Base-by-base conservation (phyloP, 2,113 vertebrate species). In the Pelodiscus sinensis region DNA sequence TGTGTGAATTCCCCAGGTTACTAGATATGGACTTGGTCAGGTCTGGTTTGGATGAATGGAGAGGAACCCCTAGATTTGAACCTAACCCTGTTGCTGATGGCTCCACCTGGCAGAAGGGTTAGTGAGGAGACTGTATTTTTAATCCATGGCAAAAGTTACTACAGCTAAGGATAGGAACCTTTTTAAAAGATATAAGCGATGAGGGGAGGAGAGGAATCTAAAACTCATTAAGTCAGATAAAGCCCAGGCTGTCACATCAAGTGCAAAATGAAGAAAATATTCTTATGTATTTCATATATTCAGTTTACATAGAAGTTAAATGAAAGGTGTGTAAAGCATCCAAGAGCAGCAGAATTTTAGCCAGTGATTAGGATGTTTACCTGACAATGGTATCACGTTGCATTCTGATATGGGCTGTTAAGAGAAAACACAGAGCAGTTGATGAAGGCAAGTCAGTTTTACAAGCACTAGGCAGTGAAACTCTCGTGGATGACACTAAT, bases 241-340 rank as follows among this genome's bases (percentile, higher is more conserved):
- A 65, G 0, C 80, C 62, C 11, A 85, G 9, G 55, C 12, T 60
- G 14, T 38, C 38, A 50, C 38, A 75, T 24, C 16, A 55, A 12
- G 29, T 29, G 75, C 19, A 82, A 75, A 29, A 14, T 24, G n/a
- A 85, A 25, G 7, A 1, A 4, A 5, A 6, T 44, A 52, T 54
- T 2, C 1, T 7, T 7, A 8, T 1, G 1, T 44, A 25, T 65
- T n/a, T 79, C 56, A 88, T 73, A 44, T 56, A 80, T 0, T 0
- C 1, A 35, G n/a, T 84, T 5, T 86, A 56, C 92, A 82, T 75
- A 86, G 25, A 8, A 21, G 27, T 62, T 77, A 82, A 81, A 86
- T 0, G 0, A 51, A 8, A 16, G 29, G 8, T 90, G 13, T 31
- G 6, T 50, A 77, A 54, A 31, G n/a, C 6, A 18, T 52, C 19